Base-by-base conservation (phyloP, 2,888 invertebrate species). In the Drosophila trichaetosa region DNA sequence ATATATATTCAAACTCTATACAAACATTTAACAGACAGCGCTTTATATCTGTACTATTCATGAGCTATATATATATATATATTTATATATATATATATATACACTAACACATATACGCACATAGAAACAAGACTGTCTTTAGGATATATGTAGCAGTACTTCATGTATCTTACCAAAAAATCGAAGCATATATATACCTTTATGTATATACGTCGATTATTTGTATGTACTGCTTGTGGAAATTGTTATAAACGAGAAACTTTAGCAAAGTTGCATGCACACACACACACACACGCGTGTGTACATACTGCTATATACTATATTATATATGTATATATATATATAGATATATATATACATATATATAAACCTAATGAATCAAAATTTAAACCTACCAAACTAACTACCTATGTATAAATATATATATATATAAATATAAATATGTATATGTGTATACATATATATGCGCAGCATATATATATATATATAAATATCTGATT, bases 81-180 rank as follows among this genome's bases (percentile, higher is more conserved):
- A 33, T 33, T 0, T 38, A 56, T 29, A 42, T 11, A 31, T n/a
- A 18, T 33, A 11, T 36, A 54, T 51, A 49, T 52, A 54, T 49
- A 63, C 54, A 48, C 57, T 58, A 40, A 71, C 60, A 71, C 51
- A 69, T 61, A 78, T 75, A 89, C 85, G 80, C 82, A 87, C 83
- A 84, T 86, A 89, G 85, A 86, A 86, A 89, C 85, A 86, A 86
- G 85, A 86, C 85, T 86, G 85, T 85, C 85, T 89, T 87, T 89
- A 87, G 82, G 76, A 86, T 82, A 81, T 84, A 87, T 86, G 83
- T 86, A 76, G 83, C 85, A 72, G 74, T 83, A 82, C 83, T 87
- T 83, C 83, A 79, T 73, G 83, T 85, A 83, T 78, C 83, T 76
- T 70, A 87, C 72, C 76, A 48, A 53, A 58, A 58, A 82, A 79